A percentile compares a stretch with the other conserved stretches of the same genome.
Conservation (phyloP, 1,140 invertebrate genomes). For the Lethocerus indicus region DNA sequence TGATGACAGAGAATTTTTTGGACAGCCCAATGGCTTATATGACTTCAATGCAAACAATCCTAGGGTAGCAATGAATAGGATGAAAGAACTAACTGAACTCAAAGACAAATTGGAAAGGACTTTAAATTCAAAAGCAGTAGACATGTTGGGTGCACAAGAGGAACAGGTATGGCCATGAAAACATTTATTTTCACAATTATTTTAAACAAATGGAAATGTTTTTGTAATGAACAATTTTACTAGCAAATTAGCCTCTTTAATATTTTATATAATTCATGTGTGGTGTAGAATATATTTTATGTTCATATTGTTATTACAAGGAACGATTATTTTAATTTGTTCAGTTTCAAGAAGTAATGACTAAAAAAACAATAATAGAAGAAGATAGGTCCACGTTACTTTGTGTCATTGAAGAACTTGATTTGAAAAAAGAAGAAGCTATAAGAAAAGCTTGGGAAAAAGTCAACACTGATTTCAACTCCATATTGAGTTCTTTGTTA, state of each 20-base stretch:
- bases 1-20: conserved; percentile 63
- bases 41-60: conserved; percentile 38
- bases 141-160: conserved; percentile 68
- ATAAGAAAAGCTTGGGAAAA: conserved; percentile 62
- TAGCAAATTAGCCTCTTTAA: not conserved
- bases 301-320: not conserved
- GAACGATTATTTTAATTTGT: conserved; percentile 1
- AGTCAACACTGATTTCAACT: conserved; percentile 85
- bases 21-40: conserved; percentile 33
- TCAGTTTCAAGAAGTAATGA: conserved; percentile 58
- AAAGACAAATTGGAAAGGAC: conserved; percentile 57
- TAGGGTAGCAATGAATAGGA: conserved; percentile 34
- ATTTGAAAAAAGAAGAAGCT: conserved; percentile 74
- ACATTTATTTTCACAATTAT: not conserved
- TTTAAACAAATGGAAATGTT: not conserved
- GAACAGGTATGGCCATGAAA: conserved; percentile 40
- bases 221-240: not conserved
- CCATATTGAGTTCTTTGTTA: conserved; percentile 82
- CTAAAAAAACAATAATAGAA: conserved; percentile 71
- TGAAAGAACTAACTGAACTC: conserved; percentile 42
- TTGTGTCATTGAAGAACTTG: conserved; percentile 69
- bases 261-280: not conserved
- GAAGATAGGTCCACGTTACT: conserved; percentile 69
- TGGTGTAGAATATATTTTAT: not conserved
- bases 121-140: conserved; percentile 75